Base-by-base conservation (phyloP, 1,140 invertebrate genomes). In the Helicoverpa zea region DNA sequence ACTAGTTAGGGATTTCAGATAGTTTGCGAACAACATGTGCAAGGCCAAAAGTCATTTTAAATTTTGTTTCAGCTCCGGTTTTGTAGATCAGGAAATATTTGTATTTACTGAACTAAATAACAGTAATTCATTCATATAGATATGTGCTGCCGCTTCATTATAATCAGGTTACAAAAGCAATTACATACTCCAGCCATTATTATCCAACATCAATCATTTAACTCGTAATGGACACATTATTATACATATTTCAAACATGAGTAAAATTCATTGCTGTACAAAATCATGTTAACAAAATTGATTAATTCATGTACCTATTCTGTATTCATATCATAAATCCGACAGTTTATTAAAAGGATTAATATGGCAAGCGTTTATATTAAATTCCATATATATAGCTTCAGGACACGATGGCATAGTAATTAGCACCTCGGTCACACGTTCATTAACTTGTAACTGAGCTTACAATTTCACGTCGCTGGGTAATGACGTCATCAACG, bases 401-500 rank as follows among this genome's bases (percentile, higher is more conserved):
- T 23, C 9, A 58, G 35, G 2, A 3, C 12, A 43, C 1, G 63
- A 66, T 49, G n/a, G 35, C 35, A 66, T 18, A 66, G 10, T 66
- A 66, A 66, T 66, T 66, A 66, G 16, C 16, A 18, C 2, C 11
- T 43, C n/a, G 63, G 16, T 49, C 63, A 66, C n/a, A n/a, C 11
- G 7, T 54, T 54, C 13, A 54, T 70, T 70, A 70, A 30, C 13
- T 70, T 54, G 51, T 70, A 54, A 70, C 49, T 7, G 66, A 52
- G 18, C 51, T 14, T 70, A 30, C 23, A 29, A 70, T 70, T 70
- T n/a, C 35, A 70, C 2, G 18, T 70, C 49, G 49, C 7, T 23
- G 29, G 47, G 49, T 70, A 70, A 70, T 70, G 35, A 54, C 23
- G 66, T 52, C 18, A 54, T 70, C 66, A 14, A 14, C 12, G 66